phyloP scores from a whole-genome alignment of 2,113 vertebrate genomes.

The Anhinga anhinga region DNA sequence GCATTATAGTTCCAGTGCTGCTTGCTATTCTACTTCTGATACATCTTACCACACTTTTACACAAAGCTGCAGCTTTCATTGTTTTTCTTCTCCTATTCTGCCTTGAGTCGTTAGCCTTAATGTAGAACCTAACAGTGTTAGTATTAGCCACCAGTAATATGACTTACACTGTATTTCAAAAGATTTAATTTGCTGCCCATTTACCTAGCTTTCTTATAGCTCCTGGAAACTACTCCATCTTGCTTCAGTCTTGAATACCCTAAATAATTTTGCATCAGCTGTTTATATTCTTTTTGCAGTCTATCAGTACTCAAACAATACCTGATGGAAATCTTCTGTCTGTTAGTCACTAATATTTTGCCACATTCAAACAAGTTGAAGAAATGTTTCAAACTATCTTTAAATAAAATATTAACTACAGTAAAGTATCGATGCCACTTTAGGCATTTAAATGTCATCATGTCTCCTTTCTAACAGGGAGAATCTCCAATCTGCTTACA shows the following conservation, averaged over 20 bases:
- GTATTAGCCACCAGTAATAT: not conserved
- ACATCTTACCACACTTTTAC: not conserved
- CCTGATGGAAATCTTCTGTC: not conserved
- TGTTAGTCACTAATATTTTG: not conserved
- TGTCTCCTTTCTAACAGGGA: not conserved
- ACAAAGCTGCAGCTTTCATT: not conserved
- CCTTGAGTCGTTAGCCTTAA: not conserved
- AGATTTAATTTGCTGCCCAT: not conserved
- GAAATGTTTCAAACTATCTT: not conserved
- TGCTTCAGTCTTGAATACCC: not conserved
- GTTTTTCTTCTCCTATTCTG: not conserved
- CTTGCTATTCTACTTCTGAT: not conserved
- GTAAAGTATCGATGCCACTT: not conserved
- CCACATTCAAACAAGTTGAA: not conserved
- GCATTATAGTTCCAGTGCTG: not conserved
- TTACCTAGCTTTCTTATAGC: not conserved
- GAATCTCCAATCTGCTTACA: not conserved
- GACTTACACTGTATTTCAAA: not conserved
- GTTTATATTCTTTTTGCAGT: not conserved
- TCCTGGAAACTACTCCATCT: not conserved
- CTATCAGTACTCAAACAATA: not conserved
- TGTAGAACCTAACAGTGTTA: not conserved
- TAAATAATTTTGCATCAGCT: not conserved
- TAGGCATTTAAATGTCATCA: not conserved
- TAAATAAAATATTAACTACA: not conserved